These are phyloP conservation scores for Conops quadrifasciatus DNA, from an alignment of 2,888 invertebrate genomes.

Conservation along the genomic window DNA sequence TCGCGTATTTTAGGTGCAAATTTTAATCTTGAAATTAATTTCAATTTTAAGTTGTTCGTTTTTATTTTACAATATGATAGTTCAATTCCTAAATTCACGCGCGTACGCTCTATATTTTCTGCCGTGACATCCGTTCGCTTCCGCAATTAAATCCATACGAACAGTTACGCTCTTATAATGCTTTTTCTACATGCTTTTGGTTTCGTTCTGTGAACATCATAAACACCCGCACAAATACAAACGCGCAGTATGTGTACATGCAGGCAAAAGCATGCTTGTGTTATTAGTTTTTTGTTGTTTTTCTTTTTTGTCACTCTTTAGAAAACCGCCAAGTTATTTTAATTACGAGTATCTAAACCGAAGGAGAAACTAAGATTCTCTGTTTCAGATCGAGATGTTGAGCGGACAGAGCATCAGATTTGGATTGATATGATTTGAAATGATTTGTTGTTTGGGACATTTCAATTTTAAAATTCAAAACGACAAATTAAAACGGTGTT, in stretches of 20 bases:
- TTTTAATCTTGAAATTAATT: constrained; percentile 18
- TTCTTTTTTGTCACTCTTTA: too few species aligned
- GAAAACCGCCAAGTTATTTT: neutral
- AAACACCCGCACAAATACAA: neutral
- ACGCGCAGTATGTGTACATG: neutral
- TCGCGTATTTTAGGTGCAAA: too few species aligned
- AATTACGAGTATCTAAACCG: constrained; percentile 11
- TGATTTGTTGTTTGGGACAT: too few species aligned
- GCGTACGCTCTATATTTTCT: neutral
- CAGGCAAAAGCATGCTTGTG: too few species aligned
- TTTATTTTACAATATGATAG: too few species aligned
- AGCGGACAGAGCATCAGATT: too few species aligned
- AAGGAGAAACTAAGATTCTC: neutral
- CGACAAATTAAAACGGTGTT: too few species aligned
- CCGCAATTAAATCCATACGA: constrained; percentile 10
- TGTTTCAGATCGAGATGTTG: too few species aligned
- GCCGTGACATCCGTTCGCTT: constrained; percentile 20
- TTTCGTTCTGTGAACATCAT: neutral
- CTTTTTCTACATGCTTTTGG: neutral
- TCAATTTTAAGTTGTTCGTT: too few species aligned
- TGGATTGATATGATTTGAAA: too few species aligned
- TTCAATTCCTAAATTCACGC: neutral
- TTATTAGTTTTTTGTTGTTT: constrained; percentile 1
- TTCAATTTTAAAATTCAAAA: too few species aligned
- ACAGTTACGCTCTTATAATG: constrained; percentile 1